These are phyloP conservation scores for Perodicticus potto DNA, from an alignment of 2,797 vertebrate genomes.

Conservation along the genomic window DNA sequence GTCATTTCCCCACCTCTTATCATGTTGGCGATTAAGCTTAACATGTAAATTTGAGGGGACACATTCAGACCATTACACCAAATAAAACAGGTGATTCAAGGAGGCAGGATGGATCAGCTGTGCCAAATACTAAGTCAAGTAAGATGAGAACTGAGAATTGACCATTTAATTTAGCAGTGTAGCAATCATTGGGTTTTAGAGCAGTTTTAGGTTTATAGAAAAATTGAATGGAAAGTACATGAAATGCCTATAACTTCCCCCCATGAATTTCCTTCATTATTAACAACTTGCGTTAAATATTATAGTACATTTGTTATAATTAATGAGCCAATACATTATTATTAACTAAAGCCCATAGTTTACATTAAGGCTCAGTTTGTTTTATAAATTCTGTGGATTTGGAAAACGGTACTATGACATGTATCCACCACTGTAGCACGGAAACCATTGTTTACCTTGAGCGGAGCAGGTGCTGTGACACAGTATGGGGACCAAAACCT, in stretches of 20 bases:
- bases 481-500: background rate
- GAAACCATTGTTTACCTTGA: slow-evolving; percentile 22
- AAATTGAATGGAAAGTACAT: background rate
- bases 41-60: background rate
- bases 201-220: background rate
- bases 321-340: background rate
- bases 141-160: background rate
- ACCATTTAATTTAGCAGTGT: background rate
- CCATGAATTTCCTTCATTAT: background rate
- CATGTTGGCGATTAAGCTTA: background rate
- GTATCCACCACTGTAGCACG: background rate
- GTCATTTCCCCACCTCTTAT: background rate
- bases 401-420: background rate
- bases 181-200: background rate
- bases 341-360: background rate
- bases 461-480: background rate
- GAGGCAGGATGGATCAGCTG: background rate
- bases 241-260: background rate
- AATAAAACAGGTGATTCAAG: background rate
- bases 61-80: background rate
- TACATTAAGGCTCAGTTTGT: background rate
- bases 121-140: slow-evolving; percentile 10
- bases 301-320: background rate
- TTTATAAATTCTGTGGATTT: background rate
- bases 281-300: background rate